These are phyloP conservation scores for Euzetes globulus DNA, from an alignment of 2,888 invertebrate genomes.

Conservation along the genomic window DNA sequence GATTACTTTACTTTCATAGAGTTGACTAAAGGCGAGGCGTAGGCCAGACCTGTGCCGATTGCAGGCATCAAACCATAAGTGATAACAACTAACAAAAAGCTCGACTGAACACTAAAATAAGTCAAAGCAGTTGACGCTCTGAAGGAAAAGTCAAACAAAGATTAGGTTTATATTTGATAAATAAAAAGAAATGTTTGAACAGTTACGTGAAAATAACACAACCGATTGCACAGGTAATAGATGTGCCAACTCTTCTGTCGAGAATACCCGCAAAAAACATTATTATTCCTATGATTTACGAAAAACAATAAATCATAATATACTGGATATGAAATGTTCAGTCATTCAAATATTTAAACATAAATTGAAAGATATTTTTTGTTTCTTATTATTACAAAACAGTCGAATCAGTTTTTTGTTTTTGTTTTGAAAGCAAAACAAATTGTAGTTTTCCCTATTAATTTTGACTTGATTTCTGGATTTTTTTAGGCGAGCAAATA, in stretches of 20 bases:
- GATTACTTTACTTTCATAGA: constrained; percentile 43
- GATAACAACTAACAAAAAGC: constrained; percentile 36
- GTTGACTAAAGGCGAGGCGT: constrained; percentile 45
- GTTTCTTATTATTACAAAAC: not conserved
- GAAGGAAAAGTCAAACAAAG: constrained; percentile 10
- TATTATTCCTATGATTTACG: constrained; percentile 43
- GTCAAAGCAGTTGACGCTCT: constrained; percentile 3
- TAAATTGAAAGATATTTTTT: no score
- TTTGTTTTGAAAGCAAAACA: no score
- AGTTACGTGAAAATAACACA: constrained; percentile 44
- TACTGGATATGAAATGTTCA: constrained; percentile 8
- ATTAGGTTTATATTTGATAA: not conserved
- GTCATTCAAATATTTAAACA: not conserved
- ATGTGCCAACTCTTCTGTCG: constrained; percentile 44
- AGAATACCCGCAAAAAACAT: constrained; percentile 46
- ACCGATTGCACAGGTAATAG: constrained; percentile 44
- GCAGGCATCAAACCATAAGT: constrained; percentile 44
- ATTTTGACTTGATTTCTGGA: no score
- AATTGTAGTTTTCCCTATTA: no score
- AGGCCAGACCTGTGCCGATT: constrained; percentile 45
- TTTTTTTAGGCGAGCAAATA: no score
- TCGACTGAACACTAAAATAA: constrained; percentile 39
- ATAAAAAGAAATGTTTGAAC: not conserved
- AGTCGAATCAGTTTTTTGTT: no score
- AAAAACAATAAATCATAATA: constrained; percentile 11